Conservation (phyloP, 2,888 invertebrate genomes). For the Deilephila porcellus region DNA sequence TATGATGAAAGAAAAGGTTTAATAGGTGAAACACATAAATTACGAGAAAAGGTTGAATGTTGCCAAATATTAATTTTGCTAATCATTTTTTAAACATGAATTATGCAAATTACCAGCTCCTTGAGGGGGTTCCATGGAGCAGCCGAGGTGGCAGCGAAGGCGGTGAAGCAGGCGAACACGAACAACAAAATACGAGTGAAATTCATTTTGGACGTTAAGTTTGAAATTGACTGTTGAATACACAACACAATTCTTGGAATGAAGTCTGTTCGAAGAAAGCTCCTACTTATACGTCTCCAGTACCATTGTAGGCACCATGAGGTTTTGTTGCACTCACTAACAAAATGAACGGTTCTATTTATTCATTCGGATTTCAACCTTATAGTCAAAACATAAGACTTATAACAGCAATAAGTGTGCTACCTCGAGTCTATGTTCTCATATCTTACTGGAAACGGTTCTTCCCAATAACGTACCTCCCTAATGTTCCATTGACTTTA, state of each 20-base stretch:
- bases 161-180: conserved; percentile 37
- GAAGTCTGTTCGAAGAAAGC: neutral
- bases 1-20: too few species aligned
- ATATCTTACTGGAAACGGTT: neutral
- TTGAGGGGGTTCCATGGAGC: conserved; percentile 42
- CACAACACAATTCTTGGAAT: conserved; percentile 2
- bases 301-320: neutral
- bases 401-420: neutral
- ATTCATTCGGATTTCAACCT: neutral
- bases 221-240: neutral
- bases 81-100: too few species aligned
- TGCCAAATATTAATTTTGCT: too few species aligned
- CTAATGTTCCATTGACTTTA: neutral
- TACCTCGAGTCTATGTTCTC: too few species aligned
- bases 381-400: neutral
- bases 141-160: conserved; percentile 39
- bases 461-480: neutral
- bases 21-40: too few species aligned
- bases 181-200: conserved; percentile 38
- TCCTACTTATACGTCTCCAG: neutral
- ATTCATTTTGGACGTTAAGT: conserved; percentile 35
- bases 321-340: neutral
- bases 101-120: conserved; percentile 41
- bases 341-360: neutral
- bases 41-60: too few species aligned